These are phyloP conservation scores for Dasysyrphus tricinctus DNA, from an alignment of 2,888 invertebrate genomes.

Conservation along the genomic window DNA sequence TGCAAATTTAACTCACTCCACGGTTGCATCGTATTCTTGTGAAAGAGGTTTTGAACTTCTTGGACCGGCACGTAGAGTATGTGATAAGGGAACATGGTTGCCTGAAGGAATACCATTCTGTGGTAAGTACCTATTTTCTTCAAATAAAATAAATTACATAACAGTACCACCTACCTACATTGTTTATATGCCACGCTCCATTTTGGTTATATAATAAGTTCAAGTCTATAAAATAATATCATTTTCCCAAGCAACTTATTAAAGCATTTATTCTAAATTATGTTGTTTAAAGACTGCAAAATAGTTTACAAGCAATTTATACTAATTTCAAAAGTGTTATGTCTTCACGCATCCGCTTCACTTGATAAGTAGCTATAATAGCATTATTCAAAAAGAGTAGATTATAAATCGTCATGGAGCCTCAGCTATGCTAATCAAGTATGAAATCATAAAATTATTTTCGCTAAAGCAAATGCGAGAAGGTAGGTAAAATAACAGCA, in stretches of 20 bases:
- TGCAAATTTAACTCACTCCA: slow-evolving; percentile 84
- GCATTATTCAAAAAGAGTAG: background rate
- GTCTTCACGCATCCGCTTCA: slow-evolving; percentile 45
- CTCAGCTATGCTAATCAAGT: slow-evolving; percentile 63
- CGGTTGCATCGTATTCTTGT: slow-evolving; percentile 92
- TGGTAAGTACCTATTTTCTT: slow-evolving; percentile 88
- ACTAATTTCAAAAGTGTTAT: slow-evolving; percentile 17
- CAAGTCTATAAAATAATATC: background rate
- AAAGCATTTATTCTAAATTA: slow-evolving; percentile 26
- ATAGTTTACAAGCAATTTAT: slow-evolving; percentile 36
- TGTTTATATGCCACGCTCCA: background rate
- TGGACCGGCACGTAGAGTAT: slow-evolving; percentile 92
- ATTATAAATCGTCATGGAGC: slow-evolving; percentile 49
- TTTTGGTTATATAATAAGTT: background rate
- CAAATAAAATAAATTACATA: no score
- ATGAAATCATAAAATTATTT: slow-evolving; percentile 46
- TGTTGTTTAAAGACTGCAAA: slow-evolving; percentile 22
- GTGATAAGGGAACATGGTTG: slow-evolving; percentile 91
- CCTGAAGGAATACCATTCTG: slow-evolving; percentile 97
- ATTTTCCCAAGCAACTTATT: background rate
- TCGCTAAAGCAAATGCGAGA: slow-evolving; percentile 32
- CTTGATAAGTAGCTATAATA: slow-evolving; percentile 27
- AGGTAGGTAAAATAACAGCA: background rate
- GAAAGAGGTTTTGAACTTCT: slow-evolving; percentile 95
- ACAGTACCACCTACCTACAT: no score